phyloP scores from a whole-genome alignment of 64 coral and sea anemone genomes.

The Montipora efflorescens region DNA sequence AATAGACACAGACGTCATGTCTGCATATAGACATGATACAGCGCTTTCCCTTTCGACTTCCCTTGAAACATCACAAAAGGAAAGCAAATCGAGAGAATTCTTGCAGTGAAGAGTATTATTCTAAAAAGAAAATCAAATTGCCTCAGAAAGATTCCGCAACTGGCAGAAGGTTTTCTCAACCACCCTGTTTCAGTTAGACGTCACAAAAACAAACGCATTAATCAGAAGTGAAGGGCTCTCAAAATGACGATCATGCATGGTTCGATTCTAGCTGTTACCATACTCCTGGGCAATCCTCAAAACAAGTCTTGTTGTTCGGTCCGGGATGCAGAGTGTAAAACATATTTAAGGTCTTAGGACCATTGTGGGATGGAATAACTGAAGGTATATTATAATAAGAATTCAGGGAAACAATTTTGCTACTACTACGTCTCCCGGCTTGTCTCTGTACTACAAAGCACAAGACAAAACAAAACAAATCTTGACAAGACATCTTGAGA shows the following conservation, averaged over 20 bases:
- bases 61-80: neutral
- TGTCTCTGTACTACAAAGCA: neutral
- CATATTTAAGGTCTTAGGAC: slow-evolving; percentile 7
- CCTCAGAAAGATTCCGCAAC: neutral
- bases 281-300: slow-evolving; percentile 5
- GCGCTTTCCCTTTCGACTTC: slow-evolving; percentile 21
- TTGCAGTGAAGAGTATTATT: too few species aligned
- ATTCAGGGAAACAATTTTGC: slow-evolving; percentile 18
- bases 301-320: neutral
- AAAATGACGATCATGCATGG: slow-evolving; percentile 32
- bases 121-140: neutral
- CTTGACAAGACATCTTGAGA: slow-evolving; percentile 7
- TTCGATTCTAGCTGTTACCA: slow-evolving; percentile 17
- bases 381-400: slow-evolving; percentile 4
- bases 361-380: neutral
- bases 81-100: neutral
- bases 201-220: slow-evolving; percentile 15
- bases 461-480: slow-evolving; percentile 8
- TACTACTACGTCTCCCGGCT: neutral
- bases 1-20: slow-evolving; percentile 28
- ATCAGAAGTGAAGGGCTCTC: slow-evolving; percentile 20
- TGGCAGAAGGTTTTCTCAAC: slow-evolving; percentile 9
- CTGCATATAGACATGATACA: slow-evolving; percentile 17
- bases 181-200: slow-evolving; percentile 8
- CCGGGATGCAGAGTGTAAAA: slow-evolving; percentile 2